These are phyloP conservation scores for Panthera uncia DNA, from an alignment of 2,113 vertebrate genomes.

Conservation along the genomic window DNA sequence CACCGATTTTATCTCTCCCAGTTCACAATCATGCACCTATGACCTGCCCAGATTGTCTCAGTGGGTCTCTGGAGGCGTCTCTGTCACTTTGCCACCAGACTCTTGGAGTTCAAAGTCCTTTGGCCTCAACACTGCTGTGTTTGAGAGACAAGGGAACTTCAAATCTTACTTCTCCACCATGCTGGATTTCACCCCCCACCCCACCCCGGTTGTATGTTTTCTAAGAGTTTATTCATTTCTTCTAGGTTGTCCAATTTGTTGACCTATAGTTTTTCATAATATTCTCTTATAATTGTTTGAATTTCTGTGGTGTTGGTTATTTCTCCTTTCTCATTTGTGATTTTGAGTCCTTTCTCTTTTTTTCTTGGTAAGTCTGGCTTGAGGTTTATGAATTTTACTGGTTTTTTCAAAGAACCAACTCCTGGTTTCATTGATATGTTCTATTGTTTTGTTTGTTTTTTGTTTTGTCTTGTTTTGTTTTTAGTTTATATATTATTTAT, in stretches of 20 bases:
- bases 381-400: background rate
- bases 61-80: too few species aligned
- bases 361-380: background rate
- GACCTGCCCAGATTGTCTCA: too few species aligned
- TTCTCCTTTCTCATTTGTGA: background rate
- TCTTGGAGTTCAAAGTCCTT: too few species aligned
- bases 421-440: background rate
- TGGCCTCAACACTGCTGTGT: too few species aligned
- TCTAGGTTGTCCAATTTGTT: background rate
- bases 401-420: background rate
- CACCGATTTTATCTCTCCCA: too few species aligned
- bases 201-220: background rate
- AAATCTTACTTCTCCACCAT: too few species aligned
- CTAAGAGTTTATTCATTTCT: background rate
- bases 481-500: background rate
- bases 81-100: too few species aligned
- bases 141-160: too few species aligned
- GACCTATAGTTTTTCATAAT: background rate
- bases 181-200: too few species aligned
- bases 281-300: background rate
- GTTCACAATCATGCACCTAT: too few species aligned
- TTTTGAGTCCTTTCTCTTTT: background rate
- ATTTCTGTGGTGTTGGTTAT: background rate
- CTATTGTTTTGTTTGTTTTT: background rate
- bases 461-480: background rate